These are phyloP conservation scores for Pegoplata infirma DNA, from an alignment of 2,888 invertebrate genomes.

Conservation along the genomic window DNA sequence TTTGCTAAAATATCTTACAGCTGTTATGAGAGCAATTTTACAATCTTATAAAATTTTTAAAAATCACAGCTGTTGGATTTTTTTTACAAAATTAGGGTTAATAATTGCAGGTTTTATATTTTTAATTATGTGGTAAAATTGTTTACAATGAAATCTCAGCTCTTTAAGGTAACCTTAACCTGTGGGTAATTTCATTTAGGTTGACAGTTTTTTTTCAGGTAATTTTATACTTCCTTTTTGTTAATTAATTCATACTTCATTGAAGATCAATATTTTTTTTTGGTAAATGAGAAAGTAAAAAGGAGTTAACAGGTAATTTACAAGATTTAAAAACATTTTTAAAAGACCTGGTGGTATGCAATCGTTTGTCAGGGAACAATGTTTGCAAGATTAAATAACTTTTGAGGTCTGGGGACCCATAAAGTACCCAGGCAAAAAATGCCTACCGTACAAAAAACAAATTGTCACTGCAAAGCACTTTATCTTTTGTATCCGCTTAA, in stretches of 20 bases:
- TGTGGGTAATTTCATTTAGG: slow-evolving; percentile 37
- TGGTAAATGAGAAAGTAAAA: slow-evolving; percentile 28
- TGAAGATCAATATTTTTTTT: slow-evolving; percentile 12
- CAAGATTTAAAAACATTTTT: too few species aligned
- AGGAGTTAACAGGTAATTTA: too few species aligned
- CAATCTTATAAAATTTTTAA: not conserved
- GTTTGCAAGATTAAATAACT: too few species aligned
- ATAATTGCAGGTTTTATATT: slow-evolving; percentile 51
- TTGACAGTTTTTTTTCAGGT: slow-evolving; percentile 22
- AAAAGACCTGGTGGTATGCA: too few species aligned
- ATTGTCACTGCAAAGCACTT: too few species aligned
- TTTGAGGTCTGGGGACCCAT: too few species aligned
- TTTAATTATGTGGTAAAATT: slow-evolving; percentile 48
- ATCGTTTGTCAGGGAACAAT: too few species aligned
- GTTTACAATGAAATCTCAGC: slow-evolving; percentile 29
- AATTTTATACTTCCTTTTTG: slow-evolving; percentile 59
- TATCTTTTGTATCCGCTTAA: too few species aligned
- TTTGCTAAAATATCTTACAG: slow-evolving; percentile 35
- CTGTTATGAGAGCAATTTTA: slow-evolving; percentile 48
- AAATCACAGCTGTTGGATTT: slow-evolving; percentile 55
- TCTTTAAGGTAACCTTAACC: slow-evolving; percentile 11
- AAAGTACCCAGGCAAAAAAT: too few species aligned
- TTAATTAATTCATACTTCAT: slow-evolving; percentile 53
- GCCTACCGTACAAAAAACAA: too few species aligned
- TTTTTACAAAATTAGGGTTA: slow-evolving; percentile 22